Percentiles rank a stretch among this genome's conserved stretches.
These are phyloP conservation scores for Choristoneura fumiferana DNA, from an alignment of 1,140 invertebrate genomes.

Conservation along the genomic window DNA sequence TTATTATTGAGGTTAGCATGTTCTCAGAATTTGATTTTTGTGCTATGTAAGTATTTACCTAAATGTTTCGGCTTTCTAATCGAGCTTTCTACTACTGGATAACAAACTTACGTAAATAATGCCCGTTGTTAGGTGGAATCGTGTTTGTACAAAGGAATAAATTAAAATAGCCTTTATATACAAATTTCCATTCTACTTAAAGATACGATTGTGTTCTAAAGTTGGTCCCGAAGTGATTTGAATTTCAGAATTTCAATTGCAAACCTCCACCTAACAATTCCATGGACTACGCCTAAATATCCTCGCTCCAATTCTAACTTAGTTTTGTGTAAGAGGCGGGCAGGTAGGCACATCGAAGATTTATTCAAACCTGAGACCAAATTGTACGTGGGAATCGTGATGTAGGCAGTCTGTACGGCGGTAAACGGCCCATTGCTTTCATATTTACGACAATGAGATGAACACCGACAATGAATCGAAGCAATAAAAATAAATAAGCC, in stretches of 20 bases:
- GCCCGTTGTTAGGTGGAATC: slow-evolving; percentile 10
- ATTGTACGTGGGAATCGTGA: slow-evolving; percentile 14
- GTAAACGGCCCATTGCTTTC: slow-evolving; percentile 8
- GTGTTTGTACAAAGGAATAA: slow-evolving; percentile 41
- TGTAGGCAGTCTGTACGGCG: not conserved
- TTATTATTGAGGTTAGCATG: too few species aligned
- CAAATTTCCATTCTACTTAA: slow-evolving; percentile 53
- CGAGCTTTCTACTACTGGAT: too few species aligned
- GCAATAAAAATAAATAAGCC: slow-evolving; percentile 15
- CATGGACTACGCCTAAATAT: slow-evolving; percentile 23
- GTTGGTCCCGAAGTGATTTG: slow-evolving; percentile 66
- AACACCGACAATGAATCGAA: slow-evolving; percentile 7
- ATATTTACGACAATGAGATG: slow-evolving; percentile 15
- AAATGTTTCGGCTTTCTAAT: not conserved
- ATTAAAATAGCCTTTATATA: slow-evolving; percentile 64
- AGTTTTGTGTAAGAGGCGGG: slow-evolving; percentile 14
- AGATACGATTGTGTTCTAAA: slow-evolving; percentile 62
- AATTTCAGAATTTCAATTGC: slow-evolving; percentile 66
- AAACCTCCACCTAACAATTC: slow-evolving; percentile 37
- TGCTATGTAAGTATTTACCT: too few species aligned
- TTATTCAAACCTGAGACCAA: slow-evolving; percentile 9
- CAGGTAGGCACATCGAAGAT: slow-evolving; percentile 15
- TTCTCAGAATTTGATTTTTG: too few species aligned
- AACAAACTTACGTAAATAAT: not conserved
- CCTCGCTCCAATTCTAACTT: slow-evolving; percentile 17